Evolutionary conservation across 2,113 vertebrate species (phyloP), one percentile per base, ranked within the genome.

Genomic region (Gnathonemus echidnorhynchus): DNA sequence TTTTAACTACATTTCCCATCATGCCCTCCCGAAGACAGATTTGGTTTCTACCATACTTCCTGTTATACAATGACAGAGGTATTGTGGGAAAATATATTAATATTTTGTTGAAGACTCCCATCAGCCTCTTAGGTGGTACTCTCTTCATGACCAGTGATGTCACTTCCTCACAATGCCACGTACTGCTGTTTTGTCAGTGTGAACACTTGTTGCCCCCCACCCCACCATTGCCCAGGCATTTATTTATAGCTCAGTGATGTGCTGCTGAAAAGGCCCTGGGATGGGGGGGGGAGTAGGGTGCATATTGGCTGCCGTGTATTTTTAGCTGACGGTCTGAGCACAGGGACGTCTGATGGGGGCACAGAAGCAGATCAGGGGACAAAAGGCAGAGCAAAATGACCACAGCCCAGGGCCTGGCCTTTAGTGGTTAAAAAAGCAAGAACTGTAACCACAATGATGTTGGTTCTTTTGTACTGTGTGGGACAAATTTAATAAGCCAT

Each of bases 241-340:
- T 89, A 89, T 89, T 89, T 84, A 89, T 89, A 89, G 74, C 31
- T 31, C 49, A 31, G 24, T 89, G 88, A 89, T 56, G 74, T 46
- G 88, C 19, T 70, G 49, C 24, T 83, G 88, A 89, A 89, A 83
- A 42, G 50, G 35, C 17, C 31, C 50, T 88, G 17, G 45, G 17
- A n/a, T 31, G 88, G n/a, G 21, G 66, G 27, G 48, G 88, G 45
- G 46, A 21, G 27, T 27, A 21, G 70, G 70, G 88, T 74, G 27
- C 62, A 70, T 70, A 66, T 27, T 66, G 88, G 88, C 9, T 52
- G 88, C 66, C 19, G 66, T 83, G 49, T 89, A 89, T 89, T 89
- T 53, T 83, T 89, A 89, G 74, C 70, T 35, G 17, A 3, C 49
- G 1, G 24, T 62, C 62, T 6, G 31, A 56, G 46, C 70, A 48